These are phyloP conservation scores for Parotocinclus haroldoi DNA, from an alignment of 2,797 vertebrate genomes.

Conservation along the genomic window DNA sequence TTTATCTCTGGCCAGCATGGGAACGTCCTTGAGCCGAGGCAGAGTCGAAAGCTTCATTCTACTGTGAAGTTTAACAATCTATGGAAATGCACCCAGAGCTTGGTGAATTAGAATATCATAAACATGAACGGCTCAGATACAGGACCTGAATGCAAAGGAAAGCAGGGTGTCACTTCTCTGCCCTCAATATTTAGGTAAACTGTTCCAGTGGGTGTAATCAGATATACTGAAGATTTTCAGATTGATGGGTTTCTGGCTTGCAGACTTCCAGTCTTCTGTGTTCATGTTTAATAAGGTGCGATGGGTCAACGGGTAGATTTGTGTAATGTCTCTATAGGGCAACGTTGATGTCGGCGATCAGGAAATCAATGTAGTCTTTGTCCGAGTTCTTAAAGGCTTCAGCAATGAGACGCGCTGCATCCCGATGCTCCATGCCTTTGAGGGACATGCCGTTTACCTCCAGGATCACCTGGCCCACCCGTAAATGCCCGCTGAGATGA, in stretches of 20 bases:
- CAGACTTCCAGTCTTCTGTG: slow-evolving; percentile 5
- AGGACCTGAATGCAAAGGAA: slow-evolving; percentile 4
- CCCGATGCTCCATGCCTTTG: slow-evolving; percentile 84
- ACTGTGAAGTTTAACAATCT: slow-evolving; percentile 24
- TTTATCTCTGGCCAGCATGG: slow-evolving; percentile 17
- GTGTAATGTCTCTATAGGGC: slow-evolving; percentile 63
- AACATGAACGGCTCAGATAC: background rate
- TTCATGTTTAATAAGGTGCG: slow-evolving; percentile 36
- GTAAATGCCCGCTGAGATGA: slow-evolving; percentile 83
- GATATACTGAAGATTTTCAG: slow-evolving; percentile 9
- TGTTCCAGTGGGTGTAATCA: background rate
- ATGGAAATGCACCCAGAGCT: slow-evolving; percentile 19
- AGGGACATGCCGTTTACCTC: slow-evolving; percentile 85
- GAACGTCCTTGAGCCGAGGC: slow-evolving; percentile 33
- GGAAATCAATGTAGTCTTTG: slow-evolving; percentile 84
- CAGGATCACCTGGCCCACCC: slow-evolving; percentile 90
- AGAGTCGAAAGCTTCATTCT: slow-evolving; percentile 13
- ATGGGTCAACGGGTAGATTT: background rate
- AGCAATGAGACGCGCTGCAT: slow-evolving; percentile 84
- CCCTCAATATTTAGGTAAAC: slow-evolving; percentile 1
- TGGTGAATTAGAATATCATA: slow-evolving; percentile 14
- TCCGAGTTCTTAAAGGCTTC: slow-evolving; percentile 95
- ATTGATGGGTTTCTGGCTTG: slow-evolving; percentile 2
- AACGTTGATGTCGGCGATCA: slow-evolving; percentile 83
- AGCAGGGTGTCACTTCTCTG: slow-evolving; percentile 7